Percentiles rank a stretch among this genome's conserved stretches.
Evolutionary conservation across 2,888 invertebrate species (phyloP).

Genomic region (Polymixis flavicincta): DNA sequence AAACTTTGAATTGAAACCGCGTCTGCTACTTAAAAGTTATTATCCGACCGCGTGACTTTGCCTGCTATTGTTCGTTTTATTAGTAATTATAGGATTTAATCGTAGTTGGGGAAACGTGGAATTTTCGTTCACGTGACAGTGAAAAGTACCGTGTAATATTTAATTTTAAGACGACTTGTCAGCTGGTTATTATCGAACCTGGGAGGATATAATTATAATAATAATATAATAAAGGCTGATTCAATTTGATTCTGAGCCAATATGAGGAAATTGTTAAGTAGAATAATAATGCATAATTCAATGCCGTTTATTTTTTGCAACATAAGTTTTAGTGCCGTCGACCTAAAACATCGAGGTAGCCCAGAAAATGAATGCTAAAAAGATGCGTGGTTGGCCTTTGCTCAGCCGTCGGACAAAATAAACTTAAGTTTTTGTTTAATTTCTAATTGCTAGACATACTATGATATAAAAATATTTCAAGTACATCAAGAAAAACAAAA

Average conservation of each 20-base stretch:
- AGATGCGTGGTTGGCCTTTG: too few species aligned
- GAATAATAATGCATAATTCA: not conserved
- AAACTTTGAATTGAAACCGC: conserved; percentile 68
- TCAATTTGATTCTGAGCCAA: too few species aligned
- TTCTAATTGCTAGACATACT: not conserved
- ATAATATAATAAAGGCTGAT: too few species aligned
- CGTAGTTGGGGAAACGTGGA: not conserved
- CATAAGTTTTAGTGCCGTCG: not conserved
- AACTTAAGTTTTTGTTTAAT: not conserved
- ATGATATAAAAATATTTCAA: not conserved
- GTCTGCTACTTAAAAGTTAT: conserved; percentile 65
- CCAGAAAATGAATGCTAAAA: too few species aligned
- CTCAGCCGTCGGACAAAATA: too few species aligned
- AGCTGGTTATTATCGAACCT: not conserved
- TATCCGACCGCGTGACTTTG: conserved; percentile 53
- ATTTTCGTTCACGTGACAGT: conserved; percentile 1
- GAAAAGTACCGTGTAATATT: not conserved
- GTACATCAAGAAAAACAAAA: not conserved
- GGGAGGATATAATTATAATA: too few species aligned
- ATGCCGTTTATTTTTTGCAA: too few species aligned
- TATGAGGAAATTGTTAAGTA: not conserved
- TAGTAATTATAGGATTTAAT: conserved; percentile 46
- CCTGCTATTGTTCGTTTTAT: conserved; percentile 51
- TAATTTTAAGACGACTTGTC: not conserved
- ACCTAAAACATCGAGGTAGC: too few species aligned